Base-by-base conservation (phyloP, 1,140 invertebrate species). In the Nilaparvata lugens region DNA sequence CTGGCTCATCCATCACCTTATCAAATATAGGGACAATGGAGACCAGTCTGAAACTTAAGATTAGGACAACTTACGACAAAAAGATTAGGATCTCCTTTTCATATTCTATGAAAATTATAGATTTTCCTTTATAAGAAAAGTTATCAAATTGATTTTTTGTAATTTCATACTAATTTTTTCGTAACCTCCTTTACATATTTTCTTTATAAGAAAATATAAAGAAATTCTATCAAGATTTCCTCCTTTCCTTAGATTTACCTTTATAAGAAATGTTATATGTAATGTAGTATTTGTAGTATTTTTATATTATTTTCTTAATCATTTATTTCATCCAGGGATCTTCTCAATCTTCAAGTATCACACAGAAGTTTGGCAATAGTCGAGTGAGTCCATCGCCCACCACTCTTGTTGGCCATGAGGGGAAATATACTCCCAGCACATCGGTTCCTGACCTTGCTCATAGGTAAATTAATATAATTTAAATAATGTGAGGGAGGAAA, bases 351-450 rank as follows among this genome's bases (percentile, higher is more conserved):
- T 69, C 68, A 45, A 79, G 74, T 62, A 79, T 79, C 58, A 83
- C 83, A 63, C 85, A 87, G 71, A 87, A 88, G 72, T 88, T 88
- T 76, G 84, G 85, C n/a, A 87, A 81, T 66, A 78, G 76, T 59
- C 80, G 82, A 68, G 77, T 79, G 2, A 78, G 75, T 6, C 75
- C 78, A 73, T 82, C 82, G 74, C 71, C 84, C 72, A 78, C 80
- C 28, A 78, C 81, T 31, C 76, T 87, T 67, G 83, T 85, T 62
- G 86, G 84, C 53, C 86, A 88, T 72, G 85, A 87, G 71, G 86
- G 86, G 56, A 89, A 88, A 74, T 89, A 88, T 70, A 88, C 86
- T 16, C 86, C 85, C 1, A 88, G 83, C 73, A 85, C 83, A 73
- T 87, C 85, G 61, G 84, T 87, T 61, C 84, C 86, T 62, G 83